phyloP scores from a whole-genome alignment of 2,888 invertebrate species.

The Pediacus dermestoides region DNA sequence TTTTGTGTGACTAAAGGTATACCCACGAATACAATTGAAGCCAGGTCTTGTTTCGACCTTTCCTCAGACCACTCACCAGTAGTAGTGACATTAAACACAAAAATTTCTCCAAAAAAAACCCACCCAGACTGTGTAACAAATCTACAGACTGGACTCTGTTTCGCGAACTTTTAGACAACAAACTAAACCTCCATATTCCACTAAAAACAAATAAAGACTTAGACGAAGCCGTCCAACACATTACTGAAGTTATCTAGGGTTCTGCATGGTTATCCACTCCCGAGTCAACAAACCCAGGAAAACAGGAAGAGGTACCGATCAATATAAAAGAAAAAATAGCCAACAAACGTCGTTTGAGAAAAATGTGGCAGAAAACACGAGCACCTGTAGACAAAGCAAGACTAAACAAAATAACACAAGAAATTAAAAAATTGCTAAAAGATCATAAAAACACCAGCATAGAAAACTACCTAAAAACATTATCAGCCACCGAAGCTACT shows the following conservation, averaged over 20 bases:
- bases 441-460: background rate
- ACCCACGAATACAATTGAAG: background rate
- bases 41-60: slow-evolving; percentile 1
- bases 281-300: too few relatives aligned
- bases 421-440: background rate
- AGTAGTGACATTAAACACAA: slow-evolving; percentile 1
- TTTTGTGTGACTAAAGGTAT: slow-evolving; percentile 10
- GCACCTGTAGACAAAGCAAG: background rate
- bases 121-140: too few relatives aligned
- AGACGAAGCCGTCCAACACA: too few relatives aligned
- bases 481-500: slow-evolving; percentile 3
- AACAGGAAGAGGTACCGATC: too few relatives aligned
- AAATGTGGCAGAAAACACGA: background rate
- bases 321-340: too few relatives aligned
- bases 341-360: background rate
- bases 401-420: background rate
- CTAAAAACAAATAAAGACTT: too few relatives aligned
- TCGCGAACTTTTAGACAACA: too few relatives aligned
- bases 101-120: background rate
- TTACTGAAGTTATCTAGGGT: too few relatives aligned
- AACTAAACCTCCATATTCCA: too few relatives aligned
- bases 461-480: background rate
- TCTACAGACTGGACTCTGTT: too few relatives aligned
- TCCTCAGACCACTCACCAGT: slow-evolving; percentile 6
- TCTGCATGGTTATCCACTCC: too few relatives aligned